These are phyloP conservation scores for Trisateles emortualis DNA, from an alignment of 2,888 invertebrate species.

Conservation along the genomic window DNA sequence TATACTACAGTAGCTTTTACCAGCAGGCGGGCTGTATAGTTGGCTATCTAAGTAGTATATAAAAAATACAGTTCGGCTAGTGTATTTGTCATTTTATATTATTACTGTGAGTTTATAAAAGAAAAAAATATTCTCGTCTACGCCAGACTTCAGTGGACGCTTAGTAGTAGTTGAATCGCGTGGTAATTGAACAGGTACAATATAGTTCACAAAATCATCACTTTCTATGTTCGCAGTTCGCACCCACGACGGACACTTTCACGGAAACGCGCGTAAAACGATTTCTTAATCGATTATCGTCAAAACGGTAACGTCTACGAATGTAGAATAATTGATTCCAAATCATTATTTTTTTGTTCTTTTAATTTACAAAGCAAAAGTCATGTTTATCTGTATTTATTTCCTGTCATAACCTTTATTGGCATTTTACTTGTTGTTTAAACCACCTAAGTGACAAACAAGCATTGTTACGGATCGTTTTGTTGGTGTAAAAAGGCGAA, in stretches of 20 bases:
- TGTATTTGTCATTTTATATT: too few species aligned
- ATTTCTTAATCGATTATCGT: constrained; percentile 77
- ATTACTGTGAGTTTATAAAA: too few species aligned
- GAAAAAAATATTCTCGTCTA: not conserved
- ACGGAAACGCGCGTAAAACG: constrained; percentile 76
- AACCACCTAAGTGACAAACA: too few species aligned
- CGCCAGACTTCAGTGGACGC: not conserved
- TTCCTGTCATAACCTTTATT: not conserved
- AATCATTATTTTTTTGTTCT: constrained; percentile 55
- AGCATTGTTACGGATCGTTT: too few species aligned
- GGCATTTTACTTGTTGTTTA: too few species aligned
- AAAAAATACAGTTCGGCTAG: too few species aligned
- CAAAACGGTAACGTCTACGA: constrained; percentile 77
- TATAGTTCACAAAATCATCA: constrained; percentile 57
- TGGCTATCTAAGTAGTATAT: too few species aligned
- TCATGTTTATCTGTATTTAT: not conserved
- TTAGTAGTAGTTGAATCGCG: constrained; percentile 11
- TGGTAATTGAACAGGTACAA: constrained; percentile 34
- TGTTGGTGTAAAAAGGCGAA: too few species aligned
- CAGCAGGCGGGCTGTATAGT: too few species aligned
- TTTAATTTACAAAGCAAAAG: constrained; percentile 1
- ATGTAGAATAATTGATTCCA: constrained; percentile 75
- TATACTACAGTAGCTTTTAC: too few species aligned
- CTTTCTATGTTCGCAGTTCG: constrained; percentile 65
- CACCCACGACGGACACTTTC: constrained; percentile 74